Evolutionary conservation across 1,140 invertebrate species (phyloP), one percentile per base, ranked within the genome.

Genomic region (Anoplophora glabripennis): DNA sequence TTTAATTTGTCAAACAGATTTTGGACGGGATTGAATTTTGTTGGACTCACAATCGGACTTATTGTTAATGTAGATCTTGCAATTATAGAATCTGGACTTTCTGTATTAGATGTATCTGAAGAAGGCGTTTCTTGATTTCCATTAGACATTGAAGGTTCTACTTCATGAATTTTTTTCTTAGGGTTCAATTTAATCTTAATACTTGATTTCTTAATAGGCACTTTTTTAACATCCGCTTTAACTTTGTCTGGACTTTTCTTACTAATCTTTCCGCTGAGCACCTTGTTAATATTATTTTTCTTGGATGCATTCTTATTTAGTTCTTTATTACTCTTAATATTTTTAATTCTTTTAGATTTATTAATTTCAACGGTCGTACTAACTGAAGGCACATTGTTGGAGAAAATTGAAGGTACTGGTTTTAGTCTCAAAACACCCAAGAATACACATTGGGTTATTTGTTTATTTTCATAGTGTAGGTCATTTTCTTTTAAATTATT

Each of bases 401-500:
- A 52, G 40, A 61, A 61, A 37, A 61, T 48, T 15, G 38, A 14
- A 51, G 59, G 48, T 40, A 61, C 59, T 17, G 59, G 51, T 57
- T 61, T 61, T 34, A 54, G 42, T 41, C 53, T 42, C 40, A 61
- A 61, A 28, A 53, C 53, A 47, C 59, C 59, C 40, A 61, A 37
- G 41, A 61, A 54, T 5, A 56, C 53, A 51, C 59, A 61, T 33
- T 59, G 57, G 36, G 57, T 59, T 14, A 59, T 53, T 45, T 61
- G 53, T 35, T 56, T 51, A 18, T 42, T 44, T 18, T 56, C 54
- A 21, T 36, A 56, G 37, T 56, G 54, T 21, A 56, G 38, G 41
- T 56, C 54, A 38, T 56, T 56, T 12, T 56, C 54, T 48, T 56
- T 56, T 11, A 56, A 35, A 33, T 56, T 56, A 46, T 40, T 56